Percentiles rank a stretch among this genome's conserved stretches.
Evolutionary conservation across 2,113 vertebrate genomes (phyloP).

Genomic region (Aleadryas rufinucha): DNA sequence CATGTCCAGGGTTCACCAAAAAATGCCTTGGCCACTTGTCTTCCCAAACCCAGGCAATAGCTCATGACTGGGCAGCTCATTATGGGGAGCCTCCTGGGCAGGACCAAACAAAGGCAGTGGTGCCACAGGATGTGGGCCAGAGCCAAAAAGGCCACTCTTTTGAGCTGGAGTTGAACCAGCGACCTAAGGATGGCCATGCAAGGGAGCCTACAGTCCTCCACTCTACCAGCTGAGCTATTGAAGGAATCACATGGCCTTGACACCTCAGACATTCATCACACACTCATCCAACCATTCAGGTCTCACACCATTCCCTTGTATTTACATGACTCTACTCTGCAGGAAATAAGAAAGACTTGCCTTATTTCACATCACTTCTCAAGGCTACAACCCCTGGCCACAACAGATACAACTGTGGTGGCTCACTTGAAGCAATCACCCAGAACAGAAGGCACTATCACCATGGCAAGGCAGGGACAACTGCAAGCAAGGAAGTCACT

Average conservation of each 20-base stretch:
- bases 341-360: background rate
- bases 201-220: conserved; percentile 79
- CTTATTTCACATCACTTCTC: background rate
- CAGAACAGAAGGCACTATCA: background rate
- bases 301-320: background rate
- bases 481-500: background rate
- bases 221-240: conserved; percentile 91
- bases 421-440: background rate
- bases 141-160: background rate
- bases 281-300: background rate
- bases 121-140: too few species aligned
- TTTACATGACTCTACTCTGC: background rate
- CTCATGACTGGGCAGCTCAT: background rate
- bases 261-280: background rate
- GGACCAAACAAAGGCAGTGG: background rate
- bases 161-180: conserved; percentile 81
- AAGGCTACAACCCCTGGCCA: background rate
- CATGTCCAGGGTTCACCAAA: background rate
- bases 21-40: rapidly evolving
- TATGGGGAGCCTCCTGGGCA: rapidly evolving
- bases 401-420: background rate
- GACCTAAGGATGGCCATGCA: conserved; percentile 78
- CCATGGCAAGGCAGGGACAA: background rate
- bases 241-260: rapidly evolving
- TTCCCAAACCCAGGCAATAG: rapidly evolving